phyloP scores from a whole-genome alignment of 1,140 invertebrate genomes.

The Telenomus remus region DNA sequence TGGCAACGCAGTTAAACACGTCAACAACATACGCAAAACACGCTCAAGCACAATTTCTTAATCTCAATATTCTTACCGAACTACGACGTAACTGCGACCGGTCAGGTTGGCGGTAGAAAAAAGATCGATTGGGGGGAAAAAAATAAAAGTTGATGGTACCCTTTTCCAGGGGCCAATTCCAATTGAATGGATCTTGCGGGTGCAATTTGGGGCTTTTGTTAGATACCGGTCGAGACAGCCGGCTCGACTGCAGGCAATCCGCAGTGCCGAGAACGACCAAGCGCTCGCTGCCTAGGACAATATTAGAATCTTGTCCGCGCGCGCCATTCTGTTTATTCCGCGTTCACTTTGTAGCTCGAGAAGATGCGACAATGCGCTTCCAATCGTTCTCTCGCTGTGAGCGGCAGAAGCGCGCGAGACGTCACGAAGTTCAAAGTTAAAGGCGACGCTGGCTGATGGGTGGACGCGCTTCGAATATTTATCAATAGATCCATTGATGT shows the following conservation, averaged over 20 bases:
- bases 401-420: conserved; percentile 17
- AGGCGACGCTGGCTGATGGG: conserved; percentile 1
- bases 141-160: not conserved
- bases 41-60: too few relatives aligned
- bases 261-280: conserved; percentile 45
- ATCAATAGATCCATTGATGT: conserved; percentile 40
- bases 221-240: conserved; percentile 51
- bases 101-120: too few relatives aligned
- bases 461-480: conserved; percentile 23
- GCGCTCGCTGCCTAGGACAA: conserved; percentile 68
- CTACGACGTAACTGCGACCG: too few relatives aligned
- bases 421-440: conserved; percentile 31
- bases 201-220: conserved; percentile 36
- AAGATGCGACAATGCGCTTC: conserved; percentile 18
- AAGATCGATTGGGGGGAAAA: not conserved
- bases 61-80: too few relatives aligned
- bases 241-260: conserved; percentile 50
- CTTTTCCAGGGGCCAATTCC: not conserved
- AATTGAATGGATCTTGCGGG: conserved; percentile 3
- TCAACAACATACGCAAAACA: too few relatives aligned
- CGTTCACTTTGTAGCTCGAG: conserved; percentile 20
- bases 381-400: conserved; percentile 4
- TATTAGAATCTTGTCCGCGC: conserved; percentile 69
- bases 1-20: too few relatives aligned
- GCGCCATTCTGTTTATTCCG: conserved; percentile 43